Conservation (phyloP, 2,797 vertebrate species). For the Channa striata region DNA sequence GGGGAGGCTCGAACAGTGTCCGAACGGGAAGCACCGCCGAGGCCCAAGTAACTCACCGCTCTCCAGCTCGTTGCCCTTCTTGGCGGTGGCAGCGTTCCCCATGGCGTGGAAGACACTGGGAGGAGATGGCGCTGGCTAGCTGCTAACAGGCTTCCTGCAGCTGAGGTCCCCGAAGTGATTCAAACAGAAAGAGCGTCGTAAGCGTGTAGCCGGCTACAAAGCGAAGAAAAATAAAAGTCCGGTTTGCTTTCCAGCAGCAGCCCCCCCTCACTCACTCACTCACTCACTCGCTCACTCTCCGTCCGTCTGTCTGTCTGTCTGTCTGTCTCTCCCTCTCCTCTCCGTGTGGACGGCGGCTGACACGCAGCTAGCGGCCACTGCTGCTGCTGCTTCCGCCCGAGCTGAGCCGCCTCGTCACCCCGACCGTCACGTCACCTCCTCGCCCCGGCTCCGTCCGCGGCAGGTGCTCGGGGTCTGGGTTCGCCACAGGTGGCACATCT, state of each 20-base stretch:
- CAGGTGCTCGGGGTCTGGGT: slow-evolving; percentile 29
- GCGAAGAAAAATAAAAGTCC: slow-evolving; percentile 8
- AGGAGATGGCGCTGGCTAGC: slow-evolving; percentile 78
- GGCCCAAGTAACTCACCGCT: slow-evolving; percentile 89
- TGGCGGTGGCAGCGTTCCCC: slow-evolving; percentile 97
- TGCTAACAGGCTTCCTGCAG: slow-evolving; percentile 61
- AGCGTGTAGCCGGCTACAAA: slow-evolving; percentile 11
- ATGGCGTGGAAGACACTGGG: slow-evolving; percentile 86
- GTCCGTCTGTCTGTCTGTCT: slow-evolving; percentile 37
- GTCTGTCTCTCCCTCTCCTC: slow-evolving; percentile 55
- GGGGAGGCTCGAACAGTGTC: neutral
- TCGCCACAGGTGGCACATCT: slow-evolving; percentile 41
- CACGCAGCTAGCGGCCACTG: slow-evolving; percentile 80
- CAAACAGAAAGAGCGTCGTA: slow-evolving; percentile 15
- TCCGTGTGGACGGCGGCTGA: slow-evolving; percentile 58
- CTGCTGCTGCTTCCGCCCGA: slow-evolving; percentile 54
- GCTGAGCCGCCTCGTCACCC: slow-evolving; percentile 19
- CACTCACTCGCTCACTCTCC: slow-evolving; percentile 43
- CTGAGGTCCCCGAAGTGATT: slow-evolving; percentile 51
- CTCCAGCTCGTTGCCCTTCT: slow-evolving; percentile 98
- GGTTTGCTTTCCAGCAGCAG: slow-evolving; percentile 50
- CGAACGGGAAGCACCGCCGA: neutral
- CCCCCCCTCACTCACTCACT: slow-evolving; percentile 36
- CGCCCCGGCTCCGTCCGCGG: slow-evolving; percentile 48
- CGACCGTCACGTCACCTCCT: slow-evolving; percentile 8